phyloP scores from a whole-genome alignment of 2,113 vertebrate species.

The Jaculus jaculus region DNA sequence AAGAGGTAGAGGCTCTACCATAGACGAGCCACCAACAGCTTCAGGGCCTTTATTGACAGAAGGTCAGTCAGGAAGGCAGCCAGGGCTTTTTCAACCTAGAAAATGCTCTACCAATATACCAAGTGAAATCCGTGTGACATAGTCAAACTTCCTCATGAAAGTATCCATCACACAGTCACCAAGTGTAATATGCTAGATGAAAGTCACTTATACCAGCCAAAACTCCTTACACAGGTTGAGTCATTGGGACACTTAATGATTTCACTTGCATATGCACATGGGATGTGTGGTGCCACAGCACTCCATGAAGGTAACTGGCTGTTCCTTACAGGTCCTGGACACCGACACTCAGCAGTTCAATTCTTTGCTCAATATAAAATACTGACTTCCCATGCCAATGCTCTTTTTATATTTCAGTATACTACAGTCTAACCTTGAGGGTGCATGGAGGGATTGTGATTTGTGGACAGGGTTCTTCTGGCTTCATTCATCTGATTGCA shows the following conservation, averaged over 20 bases:
- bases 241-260: not conserved
- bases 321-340: not conserved
- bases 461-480: not conserved
- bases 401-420: not conserved
- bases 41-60: slow-evolving; percentile 41
- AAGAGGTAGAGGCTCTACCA: slow-evolving; percentile 38
- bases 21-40: not conserved
- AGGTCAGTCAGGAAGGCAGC: slow-evolving; percentile 39
- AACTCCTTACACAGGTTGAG: not conserved
- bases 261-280: not conserved
- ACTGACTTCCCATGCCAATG: not conserved
- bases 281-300: not conserved
- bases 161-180: not conserved
- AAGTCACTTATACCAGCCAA: not conserved
- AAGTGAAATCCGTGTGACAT: slow-evolving; percentile 3
- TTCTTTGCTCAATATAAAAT: slow-evolving; percentile 10
- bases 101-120: slow-evolving; percentile 10
- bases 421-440: not conserved
- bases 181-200: not conserved
- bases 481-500: not conserved
- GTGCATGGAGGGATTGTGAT: not conserved
- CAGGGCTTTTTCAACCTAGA: slow-evolving; percentile 25
- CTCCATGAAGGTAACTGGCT: not conserved
- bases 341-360: not conserved
- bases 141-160: not conserved